Conservation (phyloP, 2,797 vertebrate genomes). For the Miichthys miiuy region DNA sequence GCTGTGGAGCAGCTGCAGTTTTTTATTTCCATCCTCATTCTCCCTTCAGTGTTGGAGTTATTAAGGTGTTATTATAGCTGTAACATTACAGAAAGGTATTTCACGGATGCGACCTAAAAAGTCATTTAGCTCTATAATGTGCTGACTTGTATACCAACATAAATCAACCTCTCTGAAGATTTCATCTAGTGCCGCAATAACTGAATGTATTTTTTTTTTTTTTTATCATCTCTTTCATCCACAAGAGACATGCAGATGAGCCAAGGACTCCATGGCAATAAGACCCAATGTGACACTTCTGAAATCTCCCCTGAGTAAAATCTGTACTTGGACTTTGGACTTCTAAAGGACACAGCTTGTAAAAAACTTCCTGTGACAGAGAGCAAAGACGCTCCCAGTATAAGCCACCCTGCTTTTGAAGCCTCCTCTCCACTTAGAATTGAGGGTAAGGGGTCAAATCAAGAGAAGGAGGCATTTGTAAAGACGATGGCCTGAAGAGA, state of each 20-base stretch:
- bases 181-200: slow-evolving; percentile 42
- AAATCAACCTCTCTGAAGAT: slow-evolving; percentile 42
- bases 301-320: slow-evolving; percentile 53
- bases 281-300: slow-evolving; percentile 45
- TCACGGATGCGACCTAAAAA: slow-evolving; percentile 43
- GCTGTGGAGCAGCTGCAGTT: background rate
- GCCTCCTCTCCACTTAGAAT: slow-evolving; percentile 57
- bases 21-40: slow-evolving; percentile 4
- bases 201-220: slow-evolving; percentile 7
- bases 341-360: slow-evolving; percentile 60
- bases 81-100: slow-evolving; percentile 28
- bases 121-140: slow-evolving; percentile 43
- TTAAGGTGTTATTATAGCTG: slow-evolving; percentile 43
- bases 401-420: slow-evolving; percentile 59
- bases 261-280: slow-evolving; percentile 33
- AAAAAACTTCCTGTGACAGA: slow-evolving; percentile 43
- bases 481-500: slow-evolving; percentile 60
- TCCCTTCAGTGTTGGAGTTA: slow-evolving; percentile 19
- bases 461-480: slow-evolving; percentile 57
- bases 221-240: slow-evolving; percentile 34
- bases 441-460: slow-evolving; percentile 68
- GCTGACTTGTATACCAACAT: slow-evolving; percentile 22
- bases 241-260: slow-evolving; percentile 56
- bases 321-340: slow-evolving; percentile 47
- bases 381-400: slow-evolving; percentile 25